Evolutionary conservation across 2,797 vertebrate genomes (phyloP), one percentile per base, ranked within the genome.

Genomic region (Mionectes olivaceus): DNA sequence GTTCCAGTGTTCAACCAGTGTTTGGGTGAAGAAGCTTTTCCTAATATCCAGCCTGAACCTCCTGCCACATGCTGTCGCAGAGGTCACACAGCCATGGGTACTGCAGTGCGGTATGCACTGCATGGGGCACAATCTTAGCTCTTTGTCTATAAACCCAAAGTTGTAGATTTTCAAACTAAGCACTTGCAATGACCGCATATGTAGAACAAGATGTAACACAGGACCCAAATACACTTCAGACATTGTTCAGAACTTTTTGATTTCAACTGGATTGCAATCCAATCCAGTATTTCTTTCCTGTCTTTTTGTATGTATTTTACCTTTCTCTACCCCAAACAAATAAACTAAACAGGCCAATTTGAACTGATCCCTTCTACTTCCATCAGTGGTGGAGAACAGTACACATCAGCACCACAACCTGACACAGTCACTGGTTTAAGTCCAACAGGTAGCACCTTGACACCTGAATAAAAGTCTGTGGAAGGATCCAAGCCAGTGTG

Each of bases 51-150:
- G 10, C 19, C 37, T 77, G 23, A 35, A 56, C 15, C n/a, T 50
- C 19, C 8, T 43, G 52, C 13, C 10, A 49, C 0, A 0, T 21
- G 23, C 27, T 39, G 50, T 49, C n/a, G 27, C 9, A 16, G 8
- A 57, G 19, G 43, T 37, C 19, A 10, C 6, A 5, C 0, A 65
- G 44, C 41, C 23, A 15, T 24, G 39, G 30, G n/a, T 56, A 43
- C 35, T 33, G 3, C 4, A 3, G 23, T 43, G 47, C 49, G 37
- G 52, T 43, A 35, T 7, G n/a, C 14, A 6, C 60, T 73, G 23
- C 30, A 4, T 9, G 2, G 33, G 17, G 32, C 13, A 5, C 9
- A 21, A 50, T 63, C 24, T 39, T 21, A 30, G 17, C 28, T 43
- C 19, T 39, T 39, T 14, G 49, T 7, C 46, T 83, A 37, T 35